Percentiles rank a stretch among this genome's conserved stretches.
These are phyloP conservation scores for Emydura subglobosa DNA, from an alignment of 2,113 vertebrate genomes.

Conservation along the genomic window DNA sequence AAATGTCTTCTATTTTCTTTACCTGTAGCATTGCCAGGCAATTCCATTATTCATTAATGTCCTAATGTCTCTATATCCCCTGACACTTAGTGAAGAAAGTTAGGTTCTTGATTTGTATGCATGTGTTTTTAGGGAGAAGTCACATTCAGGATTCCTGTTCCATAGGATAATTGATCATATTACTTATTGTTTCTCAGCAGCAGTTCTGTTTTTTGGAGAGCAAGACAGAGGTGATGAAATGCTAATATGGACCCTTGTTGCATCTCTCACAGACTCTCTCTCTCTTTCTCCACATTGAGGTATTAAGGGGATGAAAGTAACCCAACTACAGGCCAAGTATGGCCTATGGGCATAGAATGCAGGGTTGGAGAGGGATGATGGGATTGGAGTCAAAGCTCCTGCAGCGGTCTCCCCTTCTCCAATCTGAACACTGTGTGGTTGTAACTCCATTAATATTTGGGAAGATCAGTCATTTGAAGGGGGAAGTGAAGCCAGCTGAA, in stretches of 20 bases:
- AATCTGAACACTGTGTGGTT: not conserved
- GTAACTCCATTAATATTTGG: not conserved
- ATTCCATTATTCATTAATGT: not conserved
- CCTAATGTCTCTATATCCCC: not conserved
- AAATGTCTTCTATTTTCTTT: not conserved
- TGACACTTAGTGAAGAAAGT: not conserved
- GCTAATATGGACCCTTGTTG: not conserved
- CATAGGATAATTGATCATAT: not conserved
- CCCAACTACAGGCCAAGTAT: not conserved
- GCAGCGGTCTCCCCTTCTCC: not conserved
- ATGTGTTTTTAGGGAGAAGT: not conserved
- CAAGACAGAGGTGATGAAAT: not conserved
- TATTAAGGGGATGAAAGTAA: not conserved
- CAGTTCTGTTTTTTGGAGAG: not conserved
- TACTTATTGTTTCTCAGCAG: not conserved
- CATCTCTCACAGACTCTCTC: not conserved
- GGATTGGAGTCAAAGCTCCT: not conserved
- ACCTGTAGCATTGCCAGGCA: not conserved
- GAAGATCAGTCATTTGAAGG: not conserved
- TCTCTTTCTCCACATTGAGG: not conserved
- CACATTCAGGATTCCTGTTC: not conserved
- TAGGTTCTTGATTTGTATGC: not conserved
- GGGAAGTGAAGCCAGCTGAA: not conserved
- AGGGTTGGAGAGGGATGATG: not conserved
- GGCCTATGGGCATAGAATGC: not conserved